Base-by-base conservation (phyloP, 2,797 vertebrate species). In the Margarornis squamiger region DNA sequence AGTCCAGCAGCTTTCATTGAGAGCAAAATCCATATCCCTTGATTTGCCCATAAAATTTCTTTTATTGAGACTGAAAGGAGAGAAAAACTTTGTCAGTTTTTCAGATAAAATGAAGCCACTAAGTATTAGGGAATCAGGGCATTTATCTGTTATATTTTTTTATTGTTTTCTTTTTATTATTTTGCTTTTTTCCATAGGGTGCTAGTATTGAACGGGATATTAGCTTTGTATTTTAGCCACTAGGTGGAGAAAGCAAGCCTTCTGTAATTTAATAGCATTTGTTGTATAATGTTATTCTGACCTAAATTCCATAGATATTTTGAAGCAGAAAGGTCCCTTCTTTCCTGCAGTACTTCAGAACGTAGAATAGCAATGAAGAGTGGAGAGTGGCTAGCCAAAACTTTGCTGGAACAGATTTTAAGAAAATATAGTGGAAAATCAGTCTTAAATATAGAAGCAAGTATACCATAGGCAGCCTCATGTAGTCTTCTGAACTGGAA, bases 241-340 rank as follows among this genome's bases (percentile, higher is more conserved):
- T 97, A 97, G 98, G 96, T 97, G 97, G 97, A 97, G 97, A 97
- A 98, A 97, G 97, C 62, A 96, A 97, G 92, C 97, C 97, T 97
- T 97, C 90, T 62, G 54, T 97, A 89, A 90, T 91, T 80, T 93
- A 94, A 94, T 87, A 89, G 67, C 63, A 27, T 62, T 83, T 51
- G 49, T 66, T 77, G 57, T 63, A 74, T 43, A 80, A 90, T 46
- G 39, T 30, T 61, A 30, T 67, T 48, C 72, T 97, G 95, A 95
- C 95, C 88, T 95, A 95, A 83, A 97, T 96, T 95, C 88, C 23
- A 2, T 5, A 86, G 62, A 83, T 70, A 62, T 32, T 94, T 89
- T 86, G 52, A 63, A 88, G 74, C 24, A 65, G 58, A 73, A 83
- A 78, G 41, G 81, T 73, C 41, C 7, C 48, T 86, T 75, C 39